Conservation (phyloP, 2,888 invertebrate genomes). For the Mesorhabditis spiculigera region DNA sequence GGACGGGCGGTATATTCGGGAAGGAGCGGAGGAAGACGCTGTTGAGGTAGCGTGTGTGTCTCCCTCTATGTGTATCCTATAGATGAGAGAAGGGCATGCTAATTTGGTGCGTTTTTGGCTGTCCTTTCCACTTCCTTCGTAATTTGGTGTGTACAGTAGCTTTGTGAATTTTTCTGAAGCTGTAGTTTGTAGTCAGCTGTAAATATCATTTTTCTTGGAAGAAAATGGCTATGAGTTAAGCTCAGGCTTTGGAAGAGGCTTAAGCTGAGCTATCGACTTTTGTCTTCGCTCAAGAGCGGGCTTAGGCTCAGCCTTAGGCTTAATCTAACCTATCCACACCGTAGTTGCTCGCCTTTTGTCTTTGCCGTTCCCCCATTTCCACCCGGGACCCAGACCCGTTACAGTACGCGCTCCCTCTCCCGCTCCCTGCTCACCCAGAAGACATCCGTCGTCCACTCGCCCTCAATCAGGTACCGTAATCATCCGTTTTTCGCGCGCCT, state of each 20-base stretch:
- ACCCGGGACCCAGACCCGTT: slow-evolving; percentile 19
- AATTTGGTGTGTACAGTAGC: no score
- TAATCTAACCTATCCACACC: no score
- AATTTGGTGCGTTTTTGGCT: no score
- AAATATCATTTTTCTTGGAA: no score
- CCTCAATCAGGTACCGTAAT: slow-evolving; percentile 12
- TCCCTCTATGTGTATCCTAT: not conserved
- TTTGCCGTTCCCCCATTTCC: slow-evolving; percentile 6
- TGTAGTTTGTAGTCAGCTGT: no score
- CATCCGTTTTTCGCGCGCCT: not conserved
- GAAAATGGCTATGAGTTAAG: no score
- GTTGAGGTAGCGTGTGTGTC: not conserved
- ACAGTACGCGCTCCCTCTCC: slow-evolving; percentile 22
- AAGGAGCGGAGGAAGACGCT: slow-evolving; percentile 1
- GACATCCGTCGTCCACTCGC: slow-evolving; percentile 37
- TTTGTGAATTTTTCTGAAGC: no score
- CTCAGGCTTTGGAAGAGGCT: no score
- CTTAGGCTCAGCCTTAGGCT: no score
- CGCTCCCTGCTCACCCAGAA: slow-evolving; percentile 40
- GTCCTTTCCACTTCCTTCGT: no score
- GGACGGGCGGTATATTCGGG: slow-evolving; percentile 5
- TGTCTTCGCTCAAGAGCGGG: no score
- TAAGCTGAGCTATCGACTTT: no score
- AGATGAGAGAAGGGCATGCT: not conserved
- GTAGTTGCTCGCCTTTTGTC: slow-evolving; percentile 1